Base-by-base conservation (phyloP, 2,888 invertebrate genomes). In the Hesperia comma region DNA sequence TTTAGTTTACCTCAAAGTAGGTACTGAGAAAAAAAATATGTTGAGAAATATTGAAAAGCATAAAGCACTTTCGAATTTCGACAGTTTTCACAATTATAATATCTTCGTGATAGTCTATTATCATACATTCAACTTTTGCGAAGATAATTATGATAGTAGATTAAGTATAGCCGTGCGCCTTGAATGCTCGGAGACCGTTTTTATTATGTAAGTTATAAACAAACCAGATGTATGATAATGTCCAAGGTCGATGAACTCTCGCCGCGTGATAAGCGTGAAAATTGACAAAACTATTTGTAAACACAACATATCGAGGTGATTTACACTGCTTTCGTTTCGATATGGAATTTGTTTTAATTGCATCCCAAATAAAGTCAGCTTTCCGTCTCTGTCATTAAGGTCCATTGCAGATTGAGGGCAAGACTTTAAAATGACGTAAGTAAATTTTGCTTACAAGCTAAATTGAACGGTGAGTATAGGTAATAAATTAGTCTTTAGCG, bases 221-320 rank as follows among this genome's bases (percentile, higher is more conserved):
- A 74, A 72, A 74, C 69, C 69, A 68, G 72, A 70, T 70, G 72
- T 70, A 67, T 66, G 63, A 60, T 68, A 68, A 21, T 54, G 33
- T 32, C 64, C 71, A 71, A 75, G 73, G 74, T 75, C 69, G 60
- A 71, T 75, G 75, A 77, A 75, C 78, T 71, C 61, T 33, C 53
- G 58, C 51, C 6, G 41, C 56, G 62, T 61, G 70, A 69, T 71
- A 70, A 67, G 56, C 51, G 56, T 43, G 56, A 53, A 54, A 63
- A 66, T 66, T 66, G 46, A 58, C 58, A 58, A 53, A 64, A 32
- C 41, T 58, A 53, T 64, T 67, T 61, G 61, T 67, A 67, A 61
- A 67, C 61, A 61, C 15, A 17, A 8, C 43, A 55, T 61, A 33
- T 49, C 54, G 46, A 43, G 33, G 58, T 41, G 14, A 32, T 46